Percentiles rank a stretch among this genome's conserved stretches.
phyloP scores from a whole-genome alignment of 1,140 invertebrate species.

The Ceratoteleas bidentatus region DNA sequence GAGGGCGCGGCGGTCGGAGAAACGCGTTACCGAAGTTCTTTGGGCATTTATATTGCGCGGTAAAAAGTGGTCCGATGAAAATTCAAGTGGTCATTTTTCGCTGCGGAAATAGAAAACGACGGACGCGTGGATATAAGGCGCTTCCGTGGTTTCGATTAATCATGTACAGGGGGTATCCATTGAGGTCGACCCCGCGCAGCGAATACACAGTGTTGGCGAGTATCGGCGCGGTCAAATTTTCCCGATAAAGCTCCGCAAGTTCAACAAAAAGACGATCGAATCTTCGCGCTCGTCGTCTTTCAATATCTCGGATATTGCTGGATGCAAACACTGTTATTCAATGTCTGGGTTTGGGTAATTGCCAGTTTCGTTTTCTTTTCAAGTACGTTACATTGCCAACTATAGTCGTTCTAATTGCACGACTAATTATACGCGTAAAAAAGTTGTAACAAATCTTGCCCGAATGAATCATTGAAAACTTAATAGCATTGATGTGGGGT shows the following conservation, averaged over 20 bases:
- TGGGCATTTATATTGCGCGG: slow-evolving; percentile 45
- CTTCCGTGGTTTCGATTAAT: slow-evolving; percentile 61
- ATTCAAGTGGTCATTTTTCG: slow-evolving; percentile 64
- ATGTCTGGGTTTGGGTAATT: too few relatives aligned
- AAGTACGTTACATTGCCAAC: too few relatives aligned
- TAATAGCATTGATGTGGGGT: too few relatives aligned
- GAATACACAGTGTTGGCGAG: slow-evolving; percentile 47
- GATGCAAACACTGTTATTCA: slow-evolving; percentile 1
- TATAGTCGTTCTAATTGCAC: too few relatives aligned
- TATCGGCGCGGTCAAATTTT: slow-evolving; percentile 47
- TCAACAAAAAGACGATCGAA: slow-evolving; percentile 16
- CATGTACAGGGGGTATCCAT: slow-evolving; percentile 52
- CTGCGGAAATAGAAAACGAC: slow-evolving; percentile 57
- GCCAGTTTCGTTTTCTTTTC: too few relatives aligned
- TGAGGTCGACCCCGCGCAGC: slow-evolving; percentile 40
- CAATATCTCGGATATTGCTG: background rate
- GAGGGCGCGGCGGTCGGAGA: slow-evolving; percentile 26
- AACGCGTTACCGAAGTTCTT: slow-evolving; percentile 25
- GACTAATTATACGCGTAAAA: too few relatives aligned
- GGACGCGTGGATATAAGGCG: slow-evolving; percentile 35
- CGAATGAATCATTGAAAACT: too few relatives aligned
- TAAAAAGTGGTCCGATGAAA: slow-evolving; percentile 51
- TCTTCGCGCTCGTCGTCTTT: slow-evolving; percentile 1
- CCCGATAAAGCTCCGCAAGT: slow-evolving; percentile 26
- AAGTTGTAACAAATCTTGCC: too few relatives aligned